Evolutionary conservation across 2,888 invertebrate species (phyloP), one percentile per base, ranked within the genome.

Genomic region (Crossocerus cetratus): DNA sequence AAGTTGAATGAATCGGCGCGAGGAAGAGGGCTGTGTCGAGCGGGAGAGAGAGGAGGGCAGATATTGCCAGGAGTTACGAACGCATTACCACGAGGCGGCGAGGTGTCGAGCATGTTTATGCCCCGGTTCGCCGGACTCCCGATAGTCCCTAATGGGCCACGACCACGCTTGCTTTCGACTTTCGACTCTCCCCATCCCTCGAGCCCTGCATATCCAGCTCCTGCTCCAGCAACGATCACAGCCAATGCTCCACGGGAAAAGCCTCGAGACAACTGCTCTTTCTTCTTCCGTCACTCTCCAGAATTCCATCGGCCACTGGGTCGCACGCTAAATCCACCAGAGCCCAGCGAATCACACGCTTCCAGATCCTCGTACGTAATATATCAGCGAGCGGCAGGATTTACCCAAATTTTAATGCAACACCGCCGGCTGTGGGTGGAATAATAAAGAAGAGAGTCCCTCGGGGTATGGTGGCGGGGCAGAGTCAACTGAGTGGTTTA

Each of bases 31-130:
- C 1, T 23, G 43, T 3, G 22, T 32, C 20, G 20, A 45, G 44
- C 54, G 49, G 22, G 65, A 70, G 61, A 53, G 61, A 72, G 67
- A 65, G 59, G 66, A 70, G 74, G 61, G 69, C 65, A 70, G 78
- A 83, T 85, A 85, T 86, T 86, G 80, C 72, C 80, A 79, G 78
- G 84, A 88, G 83, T 88, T 86, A 88, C 84, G 84, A 84, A 85
- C 81, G 84, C 87, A 88, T 88, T 88, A 87, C 85, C 80, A 80
- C 85, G 79, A 85, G 76, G 81, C 80, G 81, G 78, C 78, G 83
- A 86, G 84, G 86, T 86, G 87, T 86, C 85, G 82, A 82, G 83
- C 84, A 86, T 87, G 86, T 88, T 88, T 88, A 88, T 87, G 84
- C 83, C 76, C 84, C 76, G 85, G 81, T 82, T 84, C 82, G 73